Evolutionary conservation across 2,113 vertebrate species (phyloP).

Genomic region (Antechinus stuartii): DNA sequence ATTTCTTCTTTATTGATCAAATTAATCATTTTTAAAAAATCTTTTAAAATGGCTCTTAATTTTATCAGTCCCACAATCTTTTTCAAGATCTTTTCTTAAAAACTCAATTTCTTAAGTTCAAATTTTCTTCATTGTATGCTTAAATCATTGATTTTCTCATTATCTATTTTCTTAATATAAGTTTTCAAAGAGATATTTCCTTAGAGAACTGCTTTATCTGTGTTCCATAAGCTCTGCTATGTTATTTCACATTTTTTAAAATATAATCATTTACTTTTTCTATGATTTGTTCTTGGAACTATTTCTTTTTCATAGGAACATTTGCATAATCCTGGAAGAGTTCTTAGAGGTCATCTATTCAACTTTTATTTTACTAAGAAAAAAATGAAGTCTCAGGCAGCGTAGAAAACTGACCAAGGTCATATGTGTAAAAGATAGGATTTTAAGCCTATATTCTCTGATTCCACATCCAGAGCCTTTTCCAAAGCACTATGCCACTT

Average conservation of each 20-base stretch:
- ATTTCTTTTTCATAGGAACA: neutral
- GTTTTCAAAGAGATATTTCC: neutral
- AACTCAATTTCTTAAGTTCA: too few species aligned
- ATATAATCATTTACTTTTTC: neutral
- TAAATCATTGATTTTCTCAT: neutral
- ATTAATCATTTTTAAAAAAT: too few species aligned
- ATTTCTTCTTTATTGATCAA: too few species aligned
- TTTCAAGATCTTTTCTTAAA: too few species aligned
- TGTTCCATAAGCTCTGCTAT: neutral
- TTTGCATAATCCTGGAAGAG: too few species aligned
- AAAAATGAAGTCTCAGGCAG: neutral
- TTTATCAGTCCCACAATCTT: too few species aligned
- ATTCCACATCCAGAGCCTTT: neutral
- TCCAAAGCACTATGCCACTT: neutral
- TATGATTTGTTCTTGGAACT: neutral
- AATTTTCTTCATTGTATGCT: neutral
- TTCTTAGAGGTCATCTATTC: neutral
- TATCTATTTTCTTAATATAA: neutral
- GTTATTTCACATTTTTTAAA: neutral
- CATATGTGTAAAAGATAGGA: neutral
- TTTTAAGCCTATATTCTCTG: neutral
- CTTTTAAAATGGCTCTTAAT: too few species aligned
- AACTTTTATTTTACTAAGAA: neutral
- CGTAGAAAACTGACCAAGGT: too few species aligned
- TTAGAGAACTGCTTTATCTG: neutral